A percentile compares a stretch with the other conserved stretches of the same genome.
phyloP scores from a whole-genome alignment of 2,888 invertebrate species.

The Malacosoma neustria region DNA sequence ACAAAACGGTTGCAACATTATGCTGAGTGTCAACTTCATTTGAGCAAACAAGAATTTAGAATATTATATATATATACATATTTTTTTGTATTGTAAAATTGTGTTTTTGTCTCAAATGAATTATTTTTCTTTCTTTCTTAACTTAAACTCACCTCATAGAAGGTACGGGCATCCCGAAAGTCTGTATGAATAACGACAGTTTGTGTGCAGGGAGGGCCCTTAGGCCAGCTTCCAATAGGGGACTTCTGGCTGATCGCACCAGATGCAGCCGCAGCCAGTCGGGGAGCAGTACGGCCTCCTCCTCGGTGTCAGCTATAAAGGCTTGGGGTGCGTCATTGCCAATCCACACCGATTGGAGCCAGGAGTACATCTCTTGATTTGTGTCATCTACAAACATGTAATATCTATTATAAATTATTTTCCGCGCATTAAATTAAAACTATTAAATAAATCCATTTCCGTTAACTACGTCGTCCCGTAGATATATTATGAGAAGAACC shows the following conservation, averaged over 20 bases:
- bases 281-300: slow-evolving; percentile 88
- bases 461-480: too few species aligned
- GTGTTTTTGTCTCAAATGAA: too few species aligned
- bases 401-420: too few species aligned
- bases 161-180: slow-evolving; percentile 94
- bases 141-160: slow-evolving; percentile 85
- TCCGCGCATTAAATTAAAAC: too few species aligned
- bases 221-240: slow-evolving; percentile 90
- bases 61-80: too few species aligned
- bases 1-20: too few species aligned
- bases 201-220: slow-evolving; percentile 91
- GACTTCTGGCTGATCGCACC: slow-evolving; percentile 88
- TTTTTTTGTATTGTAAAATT: too few species aligned
- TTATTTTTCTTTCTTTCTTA: too few species aligned
- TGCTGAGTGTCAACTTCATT: too few species aligned
- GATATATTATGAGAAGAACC: too few species aligned
- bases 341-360: slow-evolving; percentile 81
- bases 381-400: slow-evolving; percentile 53
- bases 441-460: too few species aligned
- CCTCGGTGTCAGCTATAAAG: slow-evolving; percentile 80
- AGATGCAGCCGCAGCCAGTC: slow-evolving; percentile 95
- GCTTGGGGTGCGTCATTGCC: slow-evolving; percentile 83
- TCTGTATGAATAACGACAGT: slow-evolving; percentile 94
- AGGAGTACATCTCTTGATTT: slow-evolving; percentile 81
- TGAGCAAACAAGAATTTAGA: too few species aligned